A percentile compares a stretch with the other conserved stretches of the same genome.
These are phyloP conservation scores for Zelleria hepariella DNA, from an alignment of 2,888 invertebrate genomes.

Conservation along the genomic window DNA sequence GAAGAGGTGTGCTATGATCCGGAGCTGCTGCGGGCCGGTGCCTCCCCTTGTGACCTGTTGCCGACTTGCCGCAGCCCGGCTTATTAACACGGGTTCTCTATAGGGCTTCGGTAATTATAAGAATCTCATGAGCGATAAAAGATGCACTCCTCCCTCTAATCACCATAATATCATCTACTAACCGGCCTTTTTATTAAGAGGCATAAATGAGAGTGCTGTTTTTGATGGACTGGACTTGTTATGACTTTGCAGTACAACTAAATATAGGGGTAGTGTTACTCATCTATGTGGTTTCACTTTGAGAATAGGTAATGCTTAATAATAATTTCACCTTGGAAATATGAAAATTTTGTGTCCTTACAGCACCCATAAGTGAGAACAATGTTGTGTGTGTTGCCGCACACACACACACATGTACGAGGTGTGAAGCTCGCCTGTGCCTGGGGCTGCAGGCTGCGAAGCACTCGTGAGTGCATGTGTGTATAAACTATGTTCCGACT, in stretches of 20 bases:
- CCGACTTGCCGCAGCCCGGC: neutral
- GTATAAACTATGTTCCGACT: neutral
- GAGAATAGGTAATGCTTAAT: too few species aligned
- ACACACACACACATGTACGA: too few species aligned
- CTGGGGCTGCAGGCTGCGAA: neutral
- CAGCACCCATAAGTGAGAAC: too few species aligned
- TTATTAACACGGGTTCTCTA: neutral
- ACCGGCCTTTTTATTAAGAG: conserved; percentile 29
- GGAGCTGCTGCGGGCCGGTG: neutral
- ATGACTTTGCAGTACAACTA: neutral
- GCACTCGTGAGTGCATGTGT: neutral
- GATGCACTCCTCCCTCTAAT: conserved; percentile 25
- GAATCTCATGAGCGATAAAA: conserved; percentile 31
- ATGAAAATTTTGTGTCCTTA: too few species aligned
- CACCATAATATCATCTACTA: conserved; percentile 26
- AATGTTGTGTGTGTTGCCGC: too few species aligned
- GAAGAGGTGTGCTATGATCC: neutral
- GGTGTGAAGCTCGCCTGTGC: neutral
- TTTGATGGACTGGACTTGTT: conserved; percentile 6
- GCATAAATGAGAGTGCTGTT: conserved; percentile 35
- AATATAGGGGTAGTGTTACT: too few species aligned
- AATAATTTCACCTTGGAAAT: too few species aligned
- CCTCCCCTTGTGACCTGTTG: neutral
- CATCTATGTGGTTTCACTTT: too few species aligned
- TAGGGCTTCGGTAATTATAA: conserved; percentile 5